Percentiles rank a stretch among this genome's conserved stretches.
Conservation (phyloP, 1,140 invertebrate species). For the Pygmarrhopalites habei region DNA sequence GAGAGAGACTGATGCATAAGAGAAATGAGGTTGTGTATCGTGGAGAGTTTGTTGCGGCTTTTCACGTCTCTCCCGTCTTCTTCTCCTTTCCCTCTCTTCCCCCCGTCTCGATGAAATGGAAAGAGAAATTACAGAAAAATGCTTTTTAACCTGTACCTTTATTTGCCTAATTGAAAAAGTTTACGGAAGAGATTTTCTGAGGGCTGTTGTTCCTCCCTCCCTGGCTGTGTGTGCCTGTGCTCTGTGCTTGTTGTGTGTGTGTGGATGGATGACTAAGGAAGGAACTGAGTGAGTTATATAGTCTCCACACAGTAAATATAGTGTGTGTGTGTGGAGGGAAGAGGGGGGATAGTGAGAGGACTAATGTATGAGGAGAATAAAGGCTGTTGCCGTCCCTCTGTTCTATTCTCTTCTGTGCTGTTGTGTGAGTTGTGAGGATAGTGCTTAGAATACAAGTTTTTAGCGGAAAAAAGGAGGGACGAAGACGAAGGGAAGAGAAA, state of each 20-base stretch:
- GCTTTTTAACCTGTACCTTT: constrained; percentile 40
- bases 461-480: too few relatives aligned
- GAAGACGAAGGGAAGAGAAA: background rate
- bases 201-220: too few relatives aligned
- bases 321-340: background rate
- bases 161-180: constrained; percentile 41
- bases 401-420: too few relatives aligned
- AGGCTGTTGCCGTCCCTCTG: too few relatives aligned
- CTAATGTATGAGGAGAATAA: too few relatives aligned
- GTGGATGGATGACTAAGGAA: background rate
- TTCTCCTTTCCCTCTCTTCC: background rate
- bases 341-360: too few relatives aligned
- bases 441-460: too few relatives aligned
- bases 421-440: too few relatives aligned
- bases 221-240: background rate
- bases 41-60: constrained; percentile 27
- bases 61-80: background rate
- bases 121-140: constrained; percentile 40
- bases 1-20: too few relatives aligned
- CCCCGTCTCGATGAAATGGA: constrained; percentile 17
- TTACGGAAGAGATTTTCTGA: constrained; percentile 22
- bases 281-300: background rate
- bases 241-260: background rate
- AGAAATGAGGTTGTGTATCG: too few relatives aligned
- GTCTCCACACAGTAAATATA: too few relatives aligned